Base-by-base conservation (phyloP, 2,888 invertebrate genomes). In the Trissolcus japonicus region DNA sequence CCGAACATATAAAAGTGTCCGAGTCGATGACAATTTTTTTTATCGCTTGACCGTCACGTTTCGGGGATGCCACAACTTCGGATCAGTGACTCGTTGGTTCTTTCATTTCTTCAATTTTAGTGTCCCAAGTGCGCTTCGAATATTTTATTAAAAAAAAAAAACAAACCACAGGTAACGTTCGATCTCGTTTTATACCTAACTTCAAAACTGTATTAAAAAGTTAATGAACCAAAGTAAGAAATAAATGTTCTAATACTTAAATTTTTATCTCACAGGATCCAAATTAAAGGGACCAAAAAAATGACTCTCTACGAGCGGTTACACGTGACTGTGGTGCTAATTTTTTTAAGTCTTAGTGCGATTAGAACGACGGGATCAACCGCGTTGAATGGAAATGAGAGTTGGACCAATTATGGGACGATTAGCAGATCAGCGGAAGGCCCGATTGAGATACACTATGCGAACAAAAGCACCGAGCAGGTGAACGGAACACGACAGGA, bases 1-100 rank as follows among this genome's bases (percentile, higher is more conserved):
- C 29, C 56, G 46, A 0, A 46, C 74, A 61, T 74, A 74, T 74
- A 74, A 74, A 74, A 62, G 67, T 67, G 67, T 60, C 62, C 43
- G 40, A 4, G 9, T 11, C 62, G 2, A 57, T 75, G 68, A 59
- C 29, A 25, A 41, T 75, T 75, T 72, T 73, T 73, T 75, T 75
- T 67, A 68, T 63, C 54, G 16, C 16, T 62, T 51, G 57, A 67
- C 67, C 51, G 57, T 56, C 74, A 14, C 25, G 61, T 67, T 62
- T 74, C 62, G 61, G 67, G 56, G 41, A 41, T 59, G 41, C 54
- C 50, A 53, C 59, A 46, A 54, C n/a, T 60, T 19, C 40, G 50
- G 35, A 11, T 35, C 35, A 35, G 35, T 46, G 46, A 46, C 19
- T 56, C 16, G 17, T 40, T 41, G 19, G 9, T 56, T 17, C 41